phyloP scores from a whole-genome alignment of 1,140 invertebrate species.

The Aphidius ervi region DNA sequence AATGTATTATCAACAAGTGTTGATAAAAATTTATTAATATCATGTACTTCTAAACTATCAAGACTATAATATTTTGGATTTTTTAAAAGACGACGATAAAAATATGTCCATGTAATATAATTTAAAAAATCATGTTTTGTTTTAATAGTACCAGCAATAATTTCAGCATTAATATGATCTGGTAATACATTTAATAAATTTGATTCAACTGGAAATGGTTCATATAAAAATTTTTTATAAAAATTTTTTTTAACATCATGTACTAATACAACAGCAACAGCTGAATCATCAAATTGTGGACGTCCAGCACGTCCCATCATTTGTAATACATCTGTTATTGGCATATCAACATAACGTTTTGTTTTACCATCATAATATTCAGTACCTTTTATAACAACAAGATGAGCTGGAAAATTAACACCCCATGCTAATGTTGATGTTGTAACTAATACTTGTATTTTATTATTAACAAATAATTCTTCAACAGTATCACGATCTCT shows the following conservation, averaged over 20 bases:
- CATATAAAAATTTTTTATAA: slow-evolving; percentile 98
- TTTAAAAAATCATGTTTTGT: slow-evolving; percentile 92
- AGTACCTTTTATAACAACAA: slow-evolving; percentile 82
- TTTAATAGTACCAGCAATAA: slow-evolving; percentile 88
- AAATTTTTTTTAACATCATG: slow-evolving; percentile 99
- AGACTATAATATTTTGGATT: slow-evolving; percentile 94
- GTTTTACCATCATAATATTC: slow-evolving; percentile 98
- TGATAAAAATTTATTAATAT: slow-evolving; percentile 72
- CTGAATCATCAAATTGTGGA: slow-evolving; percentile 93
- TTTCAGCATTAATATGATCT: slow-evolving; percentile 98
- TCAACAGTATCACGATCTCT: slow-evolving; percentile 88
- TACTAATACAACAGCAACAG: slow-evolving; percentile 93
- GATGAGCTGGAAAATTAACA: slow-evolving; percentile 95
- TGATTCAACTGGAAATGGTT: slow-evolving; percentile 99
- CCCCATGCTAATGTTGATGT: slow-evolving; percentile 98
- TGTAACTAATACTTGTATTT: slow-evolving; percentile 97
- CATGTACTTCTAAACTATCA: slow-evolving; percentile 67
- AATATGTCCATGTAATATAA: slow-evolving; percentile 98
- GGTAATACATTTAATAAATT: slow-evolving; percentile 85
- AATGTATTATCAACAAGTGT: slow-evolving; percentile 75
- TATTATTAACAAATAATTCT: slow-evolving; percentile 93
- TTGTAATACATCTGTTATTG: slow-evolving; percentile 97
- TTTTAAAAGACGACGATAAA: slow-evolving; percentile 87
- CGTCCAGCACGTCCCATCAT: slow-evolving; percentile 99
- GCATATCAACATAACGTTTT: slow-evolving; percentile 97